Conservation (phyloP, 2,888 invertebrate genomes). For the Andrena bucephala region DNA sequence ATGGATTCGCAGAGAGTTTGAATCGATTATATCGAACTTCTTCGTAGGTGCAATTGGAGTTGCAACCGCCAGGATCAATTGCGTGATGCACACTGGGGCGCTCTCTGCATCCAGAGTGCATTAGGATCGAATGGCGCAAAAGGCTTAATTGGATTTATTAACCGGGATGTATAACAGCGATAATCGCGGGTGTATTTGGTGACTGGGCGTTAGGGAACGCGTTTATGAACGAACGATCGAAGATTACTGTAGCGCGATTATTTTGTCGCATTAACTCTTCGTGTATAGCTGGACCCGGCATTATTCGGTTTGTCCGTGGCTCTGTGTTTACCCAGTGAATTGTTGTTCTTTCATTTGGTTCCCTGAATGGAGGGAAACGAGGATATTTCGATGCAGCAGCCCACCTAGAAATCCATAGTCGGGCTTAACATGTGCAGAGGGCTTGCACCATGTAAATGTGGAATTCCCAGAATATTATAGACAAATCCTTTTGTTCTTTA, state of each 20-base stretch:
- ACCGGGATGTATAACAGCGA: not conserved
- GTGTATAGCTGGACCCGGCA: not conserved
- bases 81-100: not conserved
- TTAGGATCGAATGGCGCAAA: constrained; percentile 43
- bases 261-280: constrained; percentile 28
- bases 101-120: constrained; percentile 22
- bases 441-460: too few species aligned
- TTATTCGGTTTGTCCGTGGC: not conserved
- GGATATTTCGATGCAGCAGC: too few species aligned
- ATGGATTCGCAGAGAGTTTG: too few species aligned
- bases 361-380: too few species aligned
- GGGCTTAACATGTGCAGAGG: too few species aligned
- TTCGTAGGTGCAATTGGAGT: not conserved
- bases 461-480: too few species aligned
- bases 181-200: constrained; percentile 35
- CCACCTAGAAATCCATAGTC: too few species aligned
- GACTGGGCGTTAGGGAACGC: constrained; percentile 10
- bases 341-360: too few species aligned
- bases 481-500: too few species aligned
- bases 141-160: constrained; percentile 52
- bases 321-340: not conserved
- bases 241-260: constrained; percentile 44
- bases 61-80: constrained; percentile 14
- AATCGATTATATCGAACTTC: too few species aligned
- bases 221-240: constrained; percentile 41